Base-by-base conservation (phyloP, 2,113 vertebrate genomes). In the Syrrhaptes paradoxus region DNA sequence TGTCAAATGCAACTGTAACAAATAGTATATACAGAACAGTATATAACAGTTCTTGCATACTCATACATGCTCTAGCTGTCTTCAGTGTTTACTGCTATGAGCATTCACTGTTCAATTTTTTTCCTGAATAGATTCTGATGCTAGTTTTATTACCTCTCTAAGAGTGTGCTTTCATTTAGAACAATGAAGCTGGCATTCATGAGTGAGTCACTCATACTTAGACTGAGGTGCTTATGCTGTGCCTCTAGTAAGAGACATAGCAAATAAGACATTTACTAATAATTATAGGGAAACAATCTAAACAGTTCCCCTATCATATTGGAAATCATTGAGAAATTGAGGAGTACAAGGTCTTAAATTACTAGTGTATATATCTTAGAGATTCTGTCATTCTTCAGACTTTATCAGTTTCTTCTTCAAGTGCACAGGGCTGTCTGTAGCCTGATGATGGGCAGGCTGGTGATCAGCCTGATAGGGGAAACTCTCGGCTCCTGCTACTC, bases 151-250 rank as follows among this genome's bases (percentile, higher is more conserved):
- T 96, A 61, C 36, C 7, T 81, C 41, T 67, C 12, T 59, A 70
- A 75, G 32, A 82, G 29, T 28, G 13, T 79, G 25, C 59, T 87
- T 92, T 85, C 24, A 92, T 87, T 93, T 85, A 87, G 62, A 92
- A 95, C 71, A 94, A 91, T 57, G 59, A 90, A 93, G 20, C 1
- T 7, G 71, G 21, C 31, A 73, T 92, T 94, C 2, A 11, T 84
- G 63, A 93, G 89, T 51, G 38, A 91, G 24, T 89, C 61, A 75
- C 51, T 83, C 57, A 51, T 48, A 86, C 86, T 87, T 89, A 94
- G n/a, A 73, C 18, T 11, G 28, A 87, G n/a, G 17, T 61, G 29
- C 82, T 95, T 79, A 75, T 34, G 7, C 43, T 66, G 41, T 57
- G 43, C 51, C 78, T 93, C 66, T 82, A 87, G 55, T 70, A 93